Percentiles rank a stretch among this genome's conserved stretches.
Conservation (phyloP, 2,113 vertebrate species). For the Dromiciops gliroides region DNA sequence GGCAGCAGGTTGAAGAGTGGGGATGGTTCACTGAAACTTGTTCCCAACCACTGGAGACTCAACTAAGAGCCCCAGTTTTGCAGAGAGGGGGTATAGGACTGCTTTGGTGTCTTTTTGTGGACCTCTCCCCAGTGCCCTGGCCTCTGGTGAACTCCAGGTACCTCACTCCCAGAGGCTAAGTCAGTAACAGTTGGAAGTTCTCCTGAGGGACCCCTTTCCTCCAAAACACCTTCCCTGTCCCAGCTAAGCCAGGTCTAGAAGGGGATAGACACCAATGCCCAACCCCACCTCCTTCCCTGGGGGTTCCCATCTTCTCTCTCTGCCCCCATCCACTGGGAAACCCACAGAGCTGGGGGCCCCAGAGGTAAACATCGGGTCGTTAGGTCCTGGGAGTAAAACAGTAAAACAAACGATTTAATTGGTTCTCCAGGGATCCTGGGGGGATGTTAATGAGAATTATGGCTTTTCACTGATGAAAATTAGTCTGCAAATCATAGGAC, state of each 20-base stretch:
- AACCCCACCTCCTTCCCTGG: neutral
- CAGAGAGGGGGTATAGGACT: neutral
- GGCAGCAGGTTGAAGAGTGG: neutral
- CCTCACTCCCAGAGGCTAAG: neutral
- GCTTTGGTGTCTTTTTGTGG: neutral
- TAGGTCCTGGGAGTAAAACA: neutral
- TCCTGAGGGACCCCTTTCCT: neutral
- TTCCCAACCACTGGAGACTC: neutral
- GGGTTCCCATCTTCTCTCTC: neutral
- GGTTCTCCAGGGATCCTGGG: neutral
- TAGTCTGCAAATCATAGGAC: neutral
- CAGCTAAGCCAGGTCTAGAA: neutral
- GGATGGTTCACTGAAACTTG: neutral
- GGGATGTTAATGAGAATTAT: neutral
- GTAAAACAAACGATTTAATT: constrained; percentile 4
- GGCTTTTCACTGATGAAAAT: neutral
- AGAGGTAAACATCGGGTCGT: constrained; percentile 1
- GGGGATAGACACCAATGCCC: neutral
- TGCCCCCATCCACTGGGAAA: constrained; percentile 1
- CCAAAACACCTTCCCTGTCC: neutral
- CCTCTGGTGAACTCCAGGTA: neutral
- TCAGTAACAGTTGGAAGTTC: neutral
- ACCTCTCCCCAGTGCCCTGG: neutral
- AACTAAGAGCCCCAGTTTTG: neutral
- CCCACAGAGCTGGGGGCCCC: neutral